Conservation (phyloP, 2,888 invertebrate species). For the Nephrotoma flavescens region DNA sequence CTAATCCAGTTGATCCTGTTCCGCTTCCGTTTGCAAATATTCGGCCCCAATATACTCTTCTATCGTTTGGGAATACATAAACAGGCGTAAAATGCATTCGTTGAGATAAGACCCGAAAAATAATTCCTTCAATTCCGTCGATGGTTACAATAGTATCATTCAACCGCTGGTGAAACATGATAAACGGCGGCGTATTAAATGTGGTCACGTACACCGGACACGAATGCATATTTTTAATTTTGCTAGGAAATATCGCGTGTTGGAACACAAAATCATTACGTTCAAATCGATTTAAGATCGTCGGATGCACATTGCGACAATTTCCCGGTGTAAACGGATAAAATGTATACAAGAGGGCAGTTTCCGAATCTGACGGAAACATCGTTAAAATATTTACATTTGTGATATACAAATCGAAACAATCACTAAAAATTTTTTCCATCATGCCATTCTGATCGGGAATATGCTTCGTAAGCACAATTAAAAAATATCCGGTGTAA, state of each 20-base stretch:
- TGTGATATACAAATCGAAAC: background rate
- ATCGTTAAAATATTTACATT: constrained; percentile 4
- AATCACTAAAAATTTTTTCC: background rate
- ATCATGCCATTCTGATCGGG: background rate
- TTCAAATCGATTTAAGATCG: background rate
- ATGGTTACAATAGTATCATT: constrained; percentile 11
- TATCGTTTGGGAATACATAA: constrained; percentile 13
- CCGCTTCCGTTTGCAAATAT: constrained; percentile 10
- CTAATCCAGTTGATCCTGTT: constrained; percentile 19
- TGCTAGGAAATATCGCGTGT: constrained; percentile 1
- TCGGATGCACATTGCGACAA: background rate
- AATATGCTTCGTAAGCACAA: background rate
- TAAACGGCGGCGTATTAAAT: constrained; percentile 8
- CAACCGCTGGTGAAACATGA: background rate
- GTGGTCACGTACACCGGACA: constrained; percentile 5
- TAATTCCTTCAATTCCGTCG: constrained; percentile 21
- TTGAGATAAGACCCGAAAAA: constrained; percentile 18
- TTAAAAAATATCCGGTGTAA: constrained; percentile 1
- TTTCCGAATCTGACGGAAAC: background rate
- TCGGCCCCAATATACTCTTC: constrained; percentile 12
- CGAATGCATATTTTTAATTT: constrained; percentile 5
- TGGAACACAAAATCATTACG: background rate
- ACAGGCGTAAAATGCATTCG: constrained; percentile 19
- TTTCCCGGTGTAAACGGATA: background rate
- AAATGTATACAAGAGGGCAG: background rate